Evolutionary conservation across 2,888 invertebrate genomes (phyloP), one percentile per base, ranked within the genome.

Genomic region (Exocentrus adspersus): DNA sequence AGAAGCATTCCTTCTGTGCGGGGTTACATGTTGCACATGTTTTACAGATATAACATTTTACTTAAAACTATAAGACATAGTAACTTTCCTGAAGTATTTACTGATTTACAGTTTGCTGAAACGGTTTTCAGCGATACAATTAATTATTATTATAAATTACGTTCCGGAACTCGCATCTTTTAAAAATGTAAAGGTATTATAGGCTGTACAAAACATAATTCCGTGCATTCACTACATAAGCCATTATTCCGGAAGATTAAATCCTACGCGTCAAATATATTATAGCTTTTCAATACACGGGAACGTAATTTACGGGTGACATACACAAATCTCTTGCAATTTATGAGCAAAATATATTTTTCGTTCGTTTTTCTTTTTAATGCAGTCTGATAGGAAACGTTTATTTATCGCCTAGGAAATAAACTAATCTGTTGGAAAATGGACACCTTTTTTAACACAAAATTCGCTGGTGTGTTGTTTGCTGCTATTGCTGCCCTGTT

Each of bases 191-290:
- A 53, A 53, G 65, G 69, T 53, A 21, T 53, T 21, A 37, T 21
- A 42, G 41, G 12, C 12, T 24, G 14, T 41, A 59, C 28, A 32
- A 48, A 41, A 51, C 58, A 19, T 51, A 42, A 53, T 62, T 62
- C 60, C 58, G 56, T 51, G 16, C 16, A 56, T 59, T 62, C 59
- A 67, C 61, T 68, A 57, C 64, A 50, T 59, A 46, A 52, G 58
- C 64, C 60, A 58, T 65, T 60, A 67, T 65, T 69, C 67, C 60
- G 54, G 50, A 59, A 72, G 75, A 75, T 75, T 75, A 74, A 75
- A 75, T 74, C 71, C 70, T 75, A 70, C 68, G 66, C 69, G 71
- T 74, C 75, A 72, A 71, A 73, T 72, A 72, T 74, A 74, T 75
- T 75, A 75, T 71, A 65, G 73, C 66, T 73, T 73, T 73, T 73